Percentiles rank a stretch among this genome's conserved stretches.
Conservation (phyloP, 2,113 vertebrate genomes). For the Chamaetylas fuelleborni region DNA sequence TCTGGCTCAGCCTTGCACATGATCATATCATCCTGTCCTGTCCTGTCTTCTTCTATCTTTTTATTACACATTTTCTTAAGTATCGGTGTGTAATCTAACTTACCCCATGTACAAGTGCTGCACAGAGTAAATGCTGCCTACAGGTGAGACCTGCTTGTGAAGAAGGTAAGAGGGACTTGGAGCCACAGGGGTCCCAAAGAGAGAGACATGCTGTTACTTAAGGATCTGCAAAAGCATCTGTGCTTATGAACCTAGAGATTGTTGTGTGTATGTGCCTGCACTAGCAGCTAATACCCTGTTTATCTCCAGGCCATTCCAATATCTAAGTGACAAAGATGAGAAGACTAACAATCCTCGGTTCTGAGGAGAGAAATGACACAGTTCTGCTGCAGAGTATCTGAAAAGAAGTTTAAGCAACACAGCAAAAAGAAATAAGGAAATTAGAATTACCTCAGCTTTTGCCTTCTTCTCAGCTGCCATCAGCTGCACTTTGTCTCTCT, state of each 20-base stretch:
- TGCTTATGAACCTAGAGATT: not conserved
- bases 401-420: not conserved
- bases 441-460: slow-evolving; percentile 87
- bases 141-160: not conserved
- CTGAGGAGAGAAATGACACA: not conserved
- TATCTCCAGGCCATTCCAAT: not conserved
- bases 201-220: not conserved
- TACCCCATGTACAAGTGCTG: fast-evolving
- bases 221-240: fast-evolving
- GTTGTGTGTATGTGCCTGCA: fast-evolving
- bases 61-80: not conserved
- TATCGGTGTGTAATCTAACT: not conserved
- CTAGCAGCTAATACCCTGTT: not conserved
- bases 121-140: not conserved
- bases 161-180: not conserved
- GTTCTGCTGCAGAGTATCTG: not conserved
- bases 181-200: not conserved
- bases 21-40: not conserved
- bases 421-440: not conserved
- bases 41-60: not conserved
- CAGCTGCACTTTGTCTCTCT: slow-evolving; percentile 96
- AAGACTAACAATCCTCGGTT: not conserved
- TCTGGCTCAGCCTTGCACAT: not conserved
- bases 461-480: slow-evolving; percentile 97
- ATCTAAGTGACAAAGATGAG: not conserved